These are phyloP conservation scores for Pongo pygmaeus DNA, from an alignment of 2,113 vertebrate genomes.

Conservation along the genomic window DNA sequence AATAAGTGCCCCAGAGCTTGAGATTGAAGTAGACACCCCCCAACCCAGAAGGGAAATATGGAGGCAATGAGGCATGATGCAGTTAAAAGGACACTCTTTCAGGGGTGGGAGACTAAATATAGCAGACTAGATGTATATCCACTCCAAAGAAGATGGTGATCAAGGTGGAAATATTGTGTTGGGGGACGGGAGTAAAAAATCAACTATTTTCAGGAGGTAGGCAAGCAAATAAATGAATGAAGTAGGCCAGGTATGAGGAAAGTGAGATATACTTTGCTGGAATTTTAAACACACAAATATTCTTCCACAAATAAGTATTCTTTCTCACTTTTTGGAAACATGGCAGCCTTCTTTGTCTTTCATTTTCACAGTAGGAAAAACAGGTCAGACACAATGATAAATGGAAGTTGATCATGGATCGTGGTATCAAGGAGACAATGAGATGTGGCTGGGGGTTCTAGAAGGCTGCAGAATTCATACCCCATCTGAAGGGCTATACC, in stretches of 20 bases:
- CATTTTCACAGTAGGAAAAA: neutral
- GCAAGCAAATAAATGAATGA: neutral
- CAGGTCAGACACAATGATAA: neutral
- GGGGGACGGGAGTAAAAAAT: neutral
- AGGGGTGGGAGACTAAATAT: neutral
- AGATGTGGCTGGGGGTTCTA: neutral
- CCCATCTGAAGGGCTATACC: neutral
- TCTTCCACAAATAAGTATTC: neutral
- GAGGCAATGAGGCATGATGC: neutral
- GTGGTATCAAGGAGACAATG: neutral
- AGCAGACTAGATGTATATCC: neutral
- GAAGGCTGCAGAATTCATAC: neutral
- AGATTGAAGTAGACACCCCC: neutral
- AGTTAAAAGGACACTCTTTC: neutral
- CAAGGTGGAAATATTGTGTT: neutral
- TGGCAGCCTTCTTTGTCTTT: neutral
- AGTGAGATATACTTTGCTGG: neutral
- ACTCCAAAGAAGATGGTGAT: neutral
- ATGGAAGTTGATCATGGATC: neutral
- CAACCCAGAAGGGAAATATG: neutral
- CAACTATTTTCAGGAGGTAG: neutral
- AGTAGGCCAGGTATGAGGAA: neutral
- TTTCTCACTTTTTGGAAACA: neutral
- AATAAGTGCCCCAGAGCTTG: neutral
- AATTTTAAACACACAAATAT: neutral